Evolutionary conservation across 2,888 invertebrate species (phyloP).

Genomic region (Lasioglossum villosulum): DNA sequence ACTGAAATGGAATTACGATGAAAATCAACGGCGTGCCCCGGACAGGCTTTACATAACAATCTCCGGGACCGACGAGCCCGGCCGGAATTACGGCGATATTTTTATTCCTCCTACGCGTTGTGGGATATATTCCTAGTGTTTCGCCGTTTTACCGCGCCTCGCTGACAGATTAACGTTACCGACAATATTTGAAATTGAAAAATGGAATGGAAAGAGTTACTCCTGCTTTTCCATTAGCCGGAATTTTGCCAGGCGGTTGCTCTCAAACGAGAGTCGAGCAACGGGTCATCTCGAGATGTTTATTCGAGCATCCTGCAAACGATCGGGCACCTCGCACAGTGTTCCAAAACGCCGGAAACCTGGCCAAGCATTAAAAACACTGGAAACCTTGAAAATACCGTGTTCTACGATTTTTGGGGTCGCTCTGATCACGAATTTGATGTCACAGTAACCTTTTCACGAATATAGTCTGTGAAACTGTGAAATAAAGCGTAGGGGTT

Average conservation of each 20-base stretch:
- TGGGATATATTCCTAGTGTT: not conserved
- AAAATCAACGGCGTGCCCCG: constrained; percentile 29
- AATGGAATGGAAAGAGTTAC: constrained; percentile 3
- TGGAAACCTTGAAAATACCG: too few species aligned
- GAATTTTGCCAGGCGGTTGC: not conserved
- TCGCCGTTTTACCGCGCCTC: not conserved
- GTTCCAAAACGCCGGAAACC: too few species aligned
- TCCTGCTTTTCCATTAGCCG: not conserved
- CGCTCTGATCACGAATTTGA: too few species aligned
- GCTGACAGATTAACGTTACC: not conserved
- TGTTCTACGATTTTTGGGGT: too few species aligned
- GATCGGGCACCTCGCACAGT: not conserved
- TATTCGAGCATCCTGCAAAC: not conserved
- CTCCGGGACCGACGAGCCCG: not conserved
- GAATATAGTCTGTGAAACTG: too few species aligned
- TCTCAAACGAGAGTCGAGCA: not conserved
- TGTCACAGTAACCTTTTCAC: too few species aligned
- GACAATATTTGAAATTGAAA: constrained; percentile 5
- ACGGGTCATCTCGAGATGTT: not conserved
- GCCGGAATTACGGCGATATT: not conserved
- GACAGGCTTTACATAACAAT: constrained; percentile 24
- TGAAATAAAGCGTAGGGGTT: not conserved
- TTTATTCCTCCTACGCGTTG: constrained; percentile 3
- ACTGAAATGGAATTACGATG: constrained; percentile 37
- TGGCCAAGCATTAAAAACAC: too few species aligned